These are phyloP conservation scores for Barnardius zonarius DNA, from an alignment of 2,113 vertebrate genomes.

Conservation along the genomic window DNA sequence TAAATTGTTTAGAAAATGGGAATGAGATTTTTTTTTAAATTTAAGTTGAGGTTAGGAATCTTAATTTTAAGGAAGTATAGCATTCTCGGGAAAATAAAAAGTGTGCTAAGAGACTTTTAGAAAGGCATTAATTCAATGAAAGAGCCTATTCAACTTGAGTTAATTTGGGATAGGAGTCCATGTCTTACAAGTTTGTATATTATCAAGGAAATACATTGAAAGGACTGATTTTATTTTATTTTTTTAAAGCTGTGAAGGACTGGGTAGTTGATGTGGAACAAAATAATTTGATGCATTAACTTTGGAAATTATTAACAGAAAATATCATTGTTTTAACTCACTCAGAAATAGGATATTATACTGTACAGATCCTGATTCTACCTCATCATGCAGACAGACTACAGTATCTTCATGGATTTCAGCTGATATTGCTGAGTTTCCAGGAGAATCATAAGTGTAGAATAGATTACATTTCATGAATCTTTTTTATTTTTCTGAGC, in stretches of 20 bases:
- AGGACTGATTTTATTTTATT: background rate
- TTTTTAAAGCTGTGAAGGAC: background rate
- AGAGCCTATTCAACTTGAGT: background rate
- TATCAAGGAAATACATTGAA: background rate
- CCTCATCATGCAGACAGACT: background rate
- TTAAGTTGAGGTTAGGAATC: background rate
- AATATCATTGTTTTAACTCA: background rate
- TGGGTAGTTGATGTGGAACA: background rate
- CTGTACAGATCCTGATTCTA: background rate
- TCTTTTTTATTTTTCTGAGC: background rate
- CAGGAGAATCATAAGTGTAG: background rate
- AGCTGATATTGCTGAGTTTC: background rate
- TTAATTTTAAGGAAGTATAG: background rate
- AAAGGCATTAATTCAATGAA: background rate
- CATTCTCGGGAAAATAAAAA: background rate
- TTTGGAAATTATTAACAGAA: background rate
- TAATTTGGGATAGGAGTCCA: background rate
- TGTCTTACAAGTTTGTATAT: background rate
- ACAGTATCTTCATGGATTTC: background rate
- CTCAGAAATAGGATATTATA: background rate
- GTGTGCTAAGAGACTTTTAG: background rate
- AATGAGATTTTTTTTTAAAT: background rate
- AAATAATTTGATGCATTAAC: background rate
- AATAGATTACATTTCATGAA: background rate
- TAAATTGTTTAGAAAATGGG: background rate